Base-by-base conservation (phyloP, 2,797 vertebrate species). In the Hyperoplus immaculatus region DNA sequence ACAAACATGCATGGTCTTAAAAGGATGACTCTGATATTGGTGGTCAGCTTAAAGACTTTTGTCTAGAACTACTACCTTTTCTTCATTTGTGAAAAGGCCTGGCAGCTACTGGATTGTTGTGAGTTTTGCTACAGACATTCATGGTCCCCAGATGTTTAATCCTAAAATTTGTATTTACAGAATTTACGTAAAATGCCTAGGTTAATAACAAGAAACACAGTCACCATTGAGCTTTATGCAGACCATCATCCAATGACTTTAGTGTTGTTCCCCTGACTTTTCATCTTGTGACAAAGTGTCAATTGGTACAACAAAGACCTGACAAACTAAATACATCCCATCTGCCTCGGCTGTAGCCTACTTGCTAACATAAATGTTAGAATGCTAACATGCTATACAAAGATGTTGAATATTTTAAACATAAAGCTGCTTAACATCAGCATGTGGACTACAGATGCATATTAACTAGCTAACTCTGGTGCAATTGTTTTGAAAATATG, bases 351-450 rank as follows among this genome's bases (percentile, higher is more conserved):
- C n/a, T 67, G 15, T 46, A 39, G 39, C 8, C n/a, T 5, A 5
- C n/a, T n/a, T 72, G n/a, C 50, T 29, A 29, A 42, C n/a, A 39
- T 13, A 60, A n/a, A 56, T 56, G 41, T 39, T 36, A 21, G 4
- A 18, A 53, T 43, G 56, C 41, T 53, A 53, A n/a, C 38, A 45
- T 71, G 58, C 41, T 69, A 49, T 49, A n/a, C 15, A 58, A 29
- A 58, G n/a, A 43, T 67, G 13, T 15, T 50, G 14, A 73, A 21
- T 29, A 21, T n/a, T 29, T 29, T 59, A 4, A n/a, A 47, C 18
- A 54, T 50, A 38, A 36, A 49, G 21, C 1, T 72, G 29, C 1
- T 8, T 15, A 49, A 51, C 6, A 14, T 62, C 7, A 29, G 39
- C 56, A n/a, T 61, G 4, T 63, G 29, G 29, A 29, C 29, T 29